Base-by-base conservation (phyloP, 2,888 invertebrate genomes). In the Suillia variegata region DNA sequence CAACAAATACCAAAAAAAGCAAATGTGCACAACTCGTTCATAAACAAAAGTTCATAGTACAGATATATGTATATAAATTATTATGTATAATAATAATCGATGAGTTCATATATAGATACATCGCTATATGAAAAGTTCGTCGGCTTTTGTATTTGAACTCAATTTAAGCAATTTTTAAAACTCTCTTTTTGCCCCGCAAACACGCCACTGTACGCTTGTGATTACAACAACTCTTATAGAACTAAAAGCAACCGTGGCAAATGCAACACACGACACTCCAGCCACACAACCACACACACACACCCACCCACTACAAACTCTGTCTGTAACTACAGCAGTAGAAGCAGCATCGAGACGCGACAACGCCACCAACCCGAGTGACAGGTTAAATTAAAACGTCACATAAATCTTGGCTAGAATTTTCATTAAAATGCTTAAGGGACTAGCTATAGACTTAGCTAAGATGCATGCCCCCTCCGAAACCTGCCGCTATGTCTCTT, bases 371-470 rank as follows among this genome's bases (percentile, higher is more conserved):
- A 45, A 17, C 18, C 18, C 45, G 20, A 58, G 42, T 38, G 69
- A 74, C 75, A 73, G 76, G 72, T 74, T 76, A 75, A 75, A 73
- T 72, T 74, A 78, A 78, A 76, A 75, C 73, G 77, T 76, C 77
- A 75, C 77, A 77, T 77, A 78, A 77, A 77, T 77, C 78, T 75
- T 78, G 66, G 68, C 73, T 69, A 68, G 67, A 74, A 76, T 75
- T 78, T 78, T 77, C 73, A 78, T 78, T 78, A 78, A 77, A 77
- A 75, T 75, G 71, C 74, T 72, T 72, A 74, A 45, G 45, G 6
- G 18, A n/a, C 38, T 4, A 50, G 5, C 15, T 13, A n/a, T n/a
- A n/a, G n/a, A n/a, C n/a, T n/a, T n/a, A n/a, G n/a, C n/a, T n/a
- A n/a, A n/a, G n/a, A n/a, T n/a, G n/a, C n/a, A n/a, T n/a, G n/a